These are phyloP conservation scores for Rhodeus uyekii DNA, from an alignment of 2,797 vertebrate genomes.

Conservation along the genomic window DNA sequence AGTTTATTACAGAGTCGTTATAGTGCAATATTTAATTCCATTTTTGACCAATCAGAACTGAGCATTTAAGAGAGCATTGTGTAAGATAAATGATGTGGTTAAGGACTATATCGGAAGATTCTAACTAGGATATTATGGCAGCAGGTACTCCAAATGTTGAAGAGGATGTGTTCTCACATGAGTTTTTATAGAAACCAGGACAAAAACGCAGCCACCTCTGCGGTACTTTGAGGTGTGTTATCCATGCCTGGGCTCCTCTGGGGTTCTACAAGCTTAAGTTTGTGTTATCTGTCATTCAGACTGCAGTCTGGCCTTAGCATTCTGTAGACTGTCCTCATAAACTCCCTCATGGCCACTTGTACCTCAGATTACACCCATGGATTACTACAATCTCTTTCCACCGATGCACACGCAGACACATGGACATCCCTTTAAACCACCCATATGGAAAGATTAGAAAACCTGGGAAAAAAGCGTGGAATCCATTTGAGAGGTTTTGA, in stretches of 20 bases:
- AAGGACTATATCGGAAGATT: background rate
- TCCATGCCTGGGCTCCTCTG: conserved; percentile 25
- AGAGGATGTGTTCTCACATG: background rate
- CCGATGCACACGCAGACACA: conserved; percentile 43
- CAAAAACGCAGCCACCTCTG: background rate
- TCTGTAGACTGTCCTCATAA: conserved; percentile 47
- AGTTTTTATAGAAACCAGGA: conserved; percentile 1
- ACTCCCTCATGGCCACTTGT: conserved; percentile 75
- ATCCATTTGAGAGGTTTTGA: conserved; percentile 47
- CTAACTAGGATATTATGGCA: background rate
- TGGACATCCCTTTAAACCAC: conserved; percentile 43
- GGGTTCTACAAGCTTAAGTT: conserved; percentile 38
- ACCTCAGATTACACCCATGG: conserved; percentile 74
- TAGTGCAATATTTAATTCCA: background rate
- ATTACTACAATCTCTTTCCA: conserved; percentile 77
- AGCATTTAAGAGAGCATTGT: background rate
- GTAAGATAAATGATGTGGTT: background rate
- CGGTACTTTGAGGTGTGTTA: conserved; percentile 31
- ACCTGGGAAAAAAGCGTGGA: conserved; percentile 36
- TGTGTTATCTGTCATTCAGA: conserved; percentile 51
- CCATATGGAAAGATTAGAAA: conserved; percentile 48
- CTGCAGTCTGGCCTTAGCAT: conserved; percentile 39
- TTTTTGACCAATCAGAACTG: background rate
- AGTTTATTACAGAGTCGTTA: background rate
- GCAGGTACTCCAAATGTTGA: conserved; percentile 6